phyloP scores from a whole-genome alignment of 2,797 vertebrate genomes.

The Carapus acus region DNA sequence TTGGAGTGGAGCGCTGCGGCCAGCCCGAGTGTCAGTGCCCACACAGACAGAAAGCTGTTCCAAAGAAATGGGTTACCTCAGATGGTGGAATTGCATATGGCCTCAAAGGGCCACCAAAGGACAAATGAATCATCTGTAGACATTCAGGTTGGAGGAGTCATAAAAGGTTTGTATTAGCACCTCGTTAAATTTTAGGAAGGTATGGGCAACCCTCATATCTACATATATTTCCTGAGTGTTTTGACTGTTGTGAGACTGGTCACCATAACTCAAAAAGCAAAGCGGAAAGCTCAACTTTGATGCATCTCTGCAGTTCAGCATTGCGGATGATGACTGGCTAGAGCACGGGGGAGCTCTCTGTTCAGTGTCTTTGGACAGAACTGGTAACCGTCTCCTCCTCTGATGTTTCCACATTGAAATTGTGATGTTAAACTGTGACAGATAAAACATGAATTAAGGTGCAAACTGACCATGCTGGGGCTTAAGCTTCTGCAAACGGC shows the following conservation, averaged over 20 bases:
- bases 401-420: too few species aligned
- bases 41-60: slow-evolving; percentile 49
- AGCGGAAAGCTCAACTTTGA: too few species aligned
- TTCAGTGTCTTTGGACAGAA: too few species aligned
- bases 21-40: slow-evolving; percentile 48
- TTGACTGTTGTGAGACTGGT: too few species aligned
- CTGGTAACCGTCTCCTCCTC: too few species aligned
- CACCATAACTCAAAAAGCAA: too few species aligned
- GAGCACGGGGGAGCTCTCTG: too few species aligned
- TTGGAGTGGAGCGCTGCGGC: slow-evolving; percentile 26
- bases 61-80: slow-evolving; percentile 28
- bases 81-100: slow-evolving; percentile 17
- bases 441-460: slow-evolving; percentile 1
- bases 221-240: background rate
- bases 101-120: background rate
- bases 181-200: background rate
- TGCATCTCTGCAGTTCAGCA: too few species aligned
- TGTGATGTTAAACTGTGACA: background rate
- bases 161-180: too few species aligned
- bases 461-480: background rate
- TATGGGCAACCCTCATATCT: background rate
- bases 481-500: slow-evolving; percentile 10
- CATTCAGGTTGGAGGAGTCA: too few species aligned
- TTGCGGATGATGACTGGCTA: too few species aligned
- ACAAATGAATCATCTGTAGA: background rate